phyloP scores from a whole-genome alignment of 2,113 vertebrate species.

The Alligator sinensis region DNA sequence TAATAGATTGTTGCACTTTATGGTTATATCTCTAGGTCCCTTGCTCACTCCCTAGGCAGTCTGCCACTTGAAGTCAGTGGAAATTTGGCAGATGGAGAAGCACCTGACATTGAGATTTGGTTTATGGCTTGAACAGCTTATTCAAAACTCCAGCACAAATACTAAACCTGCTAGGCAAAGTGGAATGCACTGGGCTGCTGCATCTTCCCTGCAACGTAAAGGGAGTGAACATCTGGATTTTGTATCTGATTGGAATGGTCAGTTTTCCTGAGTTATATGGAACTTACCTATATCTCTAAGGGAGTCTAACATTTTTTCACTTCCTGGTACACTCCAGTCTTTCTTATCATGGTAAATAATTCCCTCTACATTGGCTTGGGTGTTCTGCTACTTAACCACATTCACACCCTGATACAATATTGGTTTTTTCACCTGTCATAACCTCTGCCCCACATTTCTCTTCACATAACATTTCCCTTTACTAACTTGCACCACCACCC shows the following conservation, averaged over 20 bases:
- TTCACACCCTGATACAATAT: too few species aligned
- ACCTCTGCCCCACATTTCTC: background rate
- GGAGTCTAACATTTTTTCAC: background rate
- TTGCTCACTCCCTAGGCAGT: background rate
- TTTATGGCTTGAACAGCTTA: background rate
- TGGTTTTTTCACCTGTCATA: too few species aligned
- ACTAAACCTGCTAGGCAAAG: background rate
- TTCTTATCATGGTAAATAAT: background rate
- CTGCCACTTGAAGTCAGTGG: background rate
- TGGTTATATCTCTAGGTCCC: background rate
- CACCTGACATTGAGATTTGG: background rate
- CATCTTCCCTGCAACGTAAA: rapidly evolving
- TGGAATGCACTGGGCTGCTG: background rate
- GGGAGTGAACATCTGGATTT: background rate
- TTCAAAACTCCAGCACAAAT: background rate
- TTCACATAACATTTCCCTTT: background rate
- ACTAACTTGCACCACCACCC: rapidly evolving
- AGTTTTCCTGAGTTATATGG: background rate
- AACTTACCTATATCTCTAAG: background rate
- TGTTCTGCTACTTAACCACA: background rate
- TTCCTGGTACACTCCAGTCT: background rate
- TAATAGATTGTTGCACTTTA: too few species aligned
- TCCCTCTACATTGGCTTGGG: background rate
- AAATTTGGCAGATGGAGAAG: background rate
- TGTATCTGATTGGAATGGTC: background rate